These are phyloP conservation scores for Agelaius tricolor DNA, from an alignment of 2,113 vertebrate genomes.

Conservation along the genomic window DNA sequence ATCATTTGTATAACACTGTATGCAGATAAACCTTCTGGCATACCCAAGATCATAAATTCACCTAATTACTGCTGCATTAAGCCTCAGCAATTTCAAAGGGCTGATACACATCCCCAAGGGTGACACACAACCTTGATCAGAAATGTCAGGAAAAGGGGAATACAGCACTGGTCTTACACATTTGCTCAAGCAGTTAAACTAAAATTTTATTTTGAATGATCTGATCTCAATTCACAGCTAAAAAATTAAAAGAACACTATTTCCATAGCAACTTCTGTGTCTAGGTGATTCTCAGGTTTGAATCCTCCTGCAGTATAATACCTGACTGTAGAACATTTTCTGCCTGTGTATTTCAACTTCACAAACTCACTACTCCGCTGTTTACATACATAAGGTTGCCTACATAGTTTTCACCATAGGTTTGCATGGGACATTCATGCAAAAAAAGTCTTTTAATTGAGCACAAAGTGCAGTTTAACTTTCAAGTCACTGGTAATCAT, in stretches of 20 bases:
- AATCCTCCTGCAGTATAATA: neutral
- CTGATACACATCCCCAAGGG: neutral
- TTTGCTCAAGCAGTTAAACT: neutral
- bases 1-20: neutral
- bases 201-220: neutral
- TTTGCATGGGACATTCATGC: neutral
- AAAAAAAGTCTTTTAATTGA: neutral
- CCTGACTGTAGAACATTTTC: neutral
- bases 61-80: neutral
- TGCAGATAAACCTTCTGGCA: neutral
- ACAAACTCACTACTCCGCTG: neutral
- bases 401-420: neutral
- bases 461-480: neutral
- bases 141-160: neutral
- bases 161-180: neutral
- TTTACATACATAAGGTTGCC: neutral
- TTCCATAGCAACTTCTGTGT: neutral
- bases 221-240: neutral
- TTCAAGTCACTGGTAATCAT: neutral
- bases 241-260: neutral
- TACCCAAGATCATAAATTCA: constrained; percentile 29
- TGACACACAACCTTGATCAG: neutral
- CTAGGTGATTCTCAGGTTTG: neutral
- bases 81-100: neutral
- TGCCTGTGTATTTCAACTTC: neutral